These are phyloP conservation scores for Morone saxatilis DNA, from an alignment of 2,113 vertebrate species.

Conservation along the genomic window DNA sequence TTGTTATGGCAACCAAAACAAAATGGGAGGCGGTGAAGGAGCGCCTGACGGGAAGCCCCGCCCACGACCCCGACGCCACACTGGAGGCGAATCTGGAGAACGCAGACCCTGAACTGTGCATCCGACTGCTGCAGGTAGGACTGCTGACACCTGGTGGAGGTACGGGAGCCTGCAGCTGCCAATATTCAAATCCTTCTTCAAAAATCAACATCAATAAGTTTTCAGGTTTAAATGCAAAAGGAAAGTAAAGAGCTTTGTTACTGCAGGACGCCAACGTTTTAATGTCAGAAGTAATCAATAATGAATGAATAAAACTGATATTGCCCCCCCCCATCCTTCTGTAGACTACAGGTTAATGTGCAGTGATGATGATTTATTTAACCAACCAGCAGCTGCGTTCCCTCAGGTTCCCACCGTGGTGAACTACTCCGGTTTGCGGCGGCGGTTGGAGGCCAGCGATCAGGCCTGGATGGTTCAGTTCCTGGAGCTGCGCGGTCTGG, in stretches of 20 bases:
- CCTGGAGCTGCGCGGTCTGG: conserved; percentile 91
- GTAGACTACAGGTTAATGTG: no score
- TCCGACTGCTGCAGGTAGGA: conserved; percentile 88
- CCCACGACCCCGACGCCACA: conserved; percentile 80
- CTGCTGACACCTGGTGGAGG: neutral
- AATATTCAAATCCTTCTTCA: no score
- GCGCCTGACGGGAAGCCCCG: conserved; percentile 72
- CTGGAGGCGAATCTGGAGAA: conserved; percentile 92
- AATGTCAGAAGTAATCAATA: no score
- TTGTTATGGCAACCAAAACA: conserved; percentile 78
- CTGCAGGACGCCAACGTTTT: neutral
- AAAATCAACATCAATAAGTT: no score
- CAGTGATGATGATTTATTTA: no score
- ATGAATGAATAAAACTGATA: no score
- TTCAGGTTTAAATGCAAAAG: no score
- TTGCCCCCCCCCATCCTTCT: no score
- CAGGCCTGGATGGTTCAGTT: conserved; percentile 94
- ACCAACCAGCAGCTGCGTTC: no score
- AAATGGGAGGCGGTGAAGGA: conserved; percentile 89
- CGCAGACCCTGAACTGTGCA: conserved; percentile 90
- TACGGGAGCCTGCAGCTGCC: no score
- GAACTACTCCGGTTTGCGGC: conserved; percentile 93
- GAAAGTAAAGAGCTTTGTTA: no score
- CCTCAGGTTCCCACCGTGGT: conserved; percentile 90
- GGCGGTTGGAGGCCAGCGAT: conserved; percentile 88